Percentiles rank a stretch among this genome's conserved stretches.
These are phyloP conservation scores for Hemithea aestivaria DNA, from an alignment of 2,888 invertebrate species.

Conservation along the genomic window DNA sequence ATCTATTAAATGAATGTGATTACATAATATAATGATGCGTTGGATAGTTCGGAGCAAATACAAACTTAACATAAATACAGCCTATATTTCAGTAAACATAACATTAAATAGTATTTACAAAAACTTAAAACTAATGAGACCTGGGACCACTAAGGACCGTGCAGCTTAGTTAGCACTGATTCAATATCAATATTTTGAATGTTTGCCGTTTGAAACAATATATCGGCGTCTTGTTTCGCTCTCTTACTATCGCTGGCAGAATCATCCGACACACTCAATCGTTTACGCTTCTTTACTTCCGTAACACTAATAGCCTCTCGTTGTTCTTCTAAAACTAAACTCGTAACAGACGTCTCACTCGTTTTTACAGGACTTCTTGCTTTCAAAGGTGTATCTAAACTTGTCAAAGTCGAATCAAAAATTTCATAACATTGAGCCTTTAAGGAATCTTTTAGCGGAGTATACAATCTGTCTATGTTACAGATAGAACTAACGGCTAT, in stretches of 20 bases:
- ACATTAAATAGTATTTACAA: conserved; percentile 11
- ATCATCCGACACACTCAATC: conserved; percentile 49
- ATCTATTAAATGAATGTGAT: too few species aligned
- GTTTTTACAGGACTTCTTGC: conserved; percentile 38
- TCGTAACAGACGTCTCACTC: conserved; percentile 42
- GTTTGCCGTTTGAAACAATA: conserved; percentile 55
- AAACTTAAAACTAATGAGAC: conserved; percentile 2
- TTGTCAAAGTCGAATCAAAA: conserved; percentile 69
- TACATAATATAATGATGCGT: too few species aligned
- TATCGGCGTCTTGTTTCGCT: conserved; percentile 52
- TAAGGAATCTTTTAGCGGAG: conserved; percentile 57
- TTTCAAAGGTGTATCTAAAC: conserved; percentile 69
- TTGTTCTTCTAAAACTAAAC: conserved; percentile 58
- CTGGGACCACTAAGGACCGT: conserved; percentile 51
- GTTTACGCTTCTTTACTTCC: conserved; percentile 57
- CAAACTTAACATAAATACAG: conserved; percentile 7
- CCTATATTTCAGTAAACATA: conserved; percentile 10
- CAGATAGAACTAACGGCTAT: conserved; percentile 59
- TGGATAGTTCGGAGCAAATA: too few species aligned
- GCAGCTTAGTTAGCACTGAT: conserved; percentile 65
- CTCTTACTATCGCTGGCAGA: conserved; percentile 47
- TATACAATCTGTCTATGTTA: conserved; percentile 55
- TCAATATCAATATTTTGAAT: conserved; percentile 73
- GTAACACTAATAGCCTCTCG: conserved; percentile 37
- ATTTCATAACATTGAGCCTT: conserved; percentile 59